Evolutionary conservation across 2,888 invertebrate genomes (phyloP), one percentile per base, ranked within the genome.

Genomic region (Platycnemis pennipes): DNA sequence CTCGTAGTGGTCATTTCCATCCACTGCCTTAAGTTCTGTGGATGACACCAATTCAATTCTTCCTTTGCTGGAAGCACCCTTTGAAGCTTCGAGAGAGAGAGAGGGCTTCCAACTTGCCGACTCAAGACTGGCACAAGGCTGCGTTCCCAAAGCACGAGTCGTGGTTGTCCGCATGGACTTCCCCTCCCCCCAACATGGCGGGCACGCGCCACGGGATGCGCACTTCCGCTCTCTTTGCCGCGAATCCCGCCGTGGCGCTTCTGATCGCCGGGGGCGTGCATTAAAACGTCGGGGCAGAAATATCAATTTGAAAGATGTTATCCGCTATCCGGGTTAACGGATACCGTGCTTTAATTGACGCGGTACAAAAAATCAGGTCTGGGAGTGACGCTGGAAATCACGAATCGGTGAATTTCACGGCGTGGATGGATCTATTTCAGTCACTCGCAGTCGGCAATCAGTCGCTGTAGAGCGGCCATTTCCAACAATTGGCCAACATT

Each of bases 271-370:
- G n/a, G 77, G 37, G 13, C 77, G 37, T 77, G 13, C 31, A 77
- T 77, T 77, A 77, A 77, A 77, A 77, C 77, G 77, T 77, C 77
- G 16, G 13, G 37, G 77, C 22, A 77, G 77, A 77, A 37, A 77
- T 77, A 37, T 77, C 77, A 77, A 77, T 77, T 77, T 77, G 37
- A 77, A 77, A 77, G 77, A 77, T 77, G 77, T 77, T 77, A 77
- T 77, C 77, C 77, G 77, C 77, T 77, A 77, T 77, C 37, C 77
- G 77, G 77, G 77, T 37, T 77, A 77, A 37, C 77, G 77, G 77
- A 37, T 63, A 31, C 37, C 77, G 37, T 77, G 77, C 37, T 77
- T 77, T 77, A 77, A 77, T 77, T 77, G 77, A 37, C 77, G 77
- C 13, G 2, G 4, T 26, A 16, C 77, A 37, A 77, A 77, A 77